phyloP scores from a whole-genome alignment of 2,113 vertebrate genomes.

The Microcebus jonahi region DNA sequence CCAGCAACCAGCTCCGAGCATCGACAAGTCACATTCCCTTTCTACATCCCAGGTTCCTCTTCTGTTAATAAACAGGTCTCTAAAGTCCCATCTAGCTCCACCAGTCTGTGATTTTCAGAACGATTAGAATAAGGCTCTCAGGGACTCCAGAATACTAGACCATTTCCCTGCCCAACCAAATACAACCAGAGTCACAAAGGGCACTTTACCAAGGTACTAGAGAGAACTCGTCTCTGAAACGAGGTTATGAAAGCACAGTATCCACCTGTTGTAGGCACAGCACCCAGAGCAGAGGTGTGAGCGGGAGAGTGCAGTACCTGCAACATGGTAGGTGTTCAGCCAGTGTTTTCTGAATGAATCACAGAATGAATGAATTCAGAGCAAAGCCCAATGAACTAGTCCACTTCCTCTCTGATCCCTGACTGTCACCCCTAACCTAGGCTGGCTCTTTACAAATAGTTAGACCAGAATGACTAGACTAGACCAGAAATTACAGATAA shows the following conservation, averaged over 20 bases:
- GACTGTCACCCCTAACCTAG: neutral
- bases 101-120: neutral
- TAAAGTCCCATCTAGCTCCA: neutral
- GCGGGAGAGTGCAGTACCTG: neutral
- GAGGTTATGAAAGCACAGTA: neutral
- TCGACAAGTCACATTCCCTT: neutral
- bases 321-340: neutral
- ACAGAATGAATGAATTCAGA: neutral
- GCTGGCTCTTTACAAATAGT: neutral
- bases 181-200: neutral
- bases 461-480: neutral
- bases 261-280: neutral
- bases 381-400: neutral
- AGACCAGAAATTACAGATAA: neutral
- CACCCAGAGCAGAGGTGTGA: neutral
- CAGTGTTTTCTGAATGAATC: neutral
- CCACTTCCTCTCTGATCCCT: neutral
- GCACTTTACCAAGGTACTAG: neutral
- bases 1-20: neutral
- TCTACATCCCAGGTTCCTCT: neutral
- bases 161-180: conserved; percentile 4
- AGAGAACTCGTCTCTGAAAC: conserved; percentile 26
- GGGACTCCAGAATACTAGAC: neutral
- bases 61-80: neutral
- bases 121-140: neutral